Conservation (phyloP, 1,140 invertebrate genomes). For the Batillaria attramentaria region DNA sequence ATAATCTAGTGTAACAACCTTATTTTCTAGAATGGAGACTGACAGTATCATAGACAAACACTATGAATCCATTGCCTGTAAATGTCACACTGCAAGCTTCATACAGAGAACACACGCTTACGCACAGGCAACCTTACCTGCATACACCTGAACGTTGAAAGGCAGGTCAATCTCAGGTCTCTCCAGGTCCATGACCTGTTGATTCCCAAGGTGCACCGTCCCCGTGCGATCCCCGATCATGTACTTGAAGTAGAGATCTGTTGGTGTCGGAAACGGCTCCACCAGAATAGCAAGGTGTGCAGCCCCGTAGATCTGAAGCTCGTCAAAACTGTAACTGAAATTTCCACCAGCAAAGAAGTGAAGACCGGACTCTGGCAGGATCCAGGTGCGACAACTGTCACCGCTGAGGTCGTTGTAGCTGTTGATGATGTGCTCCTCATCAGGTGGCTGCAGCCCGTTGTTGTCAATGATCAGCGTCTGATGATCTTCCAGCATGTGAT, state of each 20-base stretch:
- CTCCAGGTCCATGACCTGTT: conserved; percentile 56
- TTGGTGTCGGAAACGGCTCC: conserved; percentile 46
- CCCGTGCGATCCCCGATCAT: conserved; percentile 64
- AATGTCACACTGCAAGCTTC: too few relatives aligned
- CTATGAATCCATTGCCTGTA: too few relatives aligned
- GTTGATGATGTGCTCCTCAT: conserved; percentile 49
- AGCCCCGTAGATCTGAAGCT: conserved; percentile 60
- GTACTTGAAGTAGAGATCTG: conserved; percentile 56
- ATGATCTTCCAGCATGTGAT: conserved; percentile 58
- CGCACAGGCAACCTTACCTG: too few relatives aligned
- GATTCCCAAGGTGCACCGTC: conserved; percentile 54
- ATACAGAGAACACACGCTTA: too few relatives aligned
- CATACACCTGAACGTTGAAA: conserved; percentile 59
- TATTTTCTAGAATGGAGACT: not conserved
- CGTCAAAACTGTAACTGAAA: conserved; percentile 56
- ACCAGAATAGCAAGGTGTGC: conserved; percentile 58
- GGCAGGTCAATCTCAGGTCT: conserved; percentile 61
- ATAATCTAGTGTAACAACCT: too few relatives aligned
- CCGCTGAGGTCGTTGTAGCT: conserved; percentile 51
- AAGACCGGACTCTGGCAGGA: conserved; percentile 55
- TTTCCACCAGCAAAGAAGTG: conserved; percentile 55
- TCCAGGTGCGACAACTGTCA: conserved; percentile 60
- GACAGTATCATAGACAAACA: not conserved
- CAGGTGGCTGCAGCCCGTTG: conserved; percentile 48
- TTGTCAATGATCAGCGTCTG: conserved; percentile 61